These are phyloP conservation scores for Thryonomys swinderianus DNA, from an alignment of 2,113 vertebrate genomes.

Conservation along the genomic window DNA sequence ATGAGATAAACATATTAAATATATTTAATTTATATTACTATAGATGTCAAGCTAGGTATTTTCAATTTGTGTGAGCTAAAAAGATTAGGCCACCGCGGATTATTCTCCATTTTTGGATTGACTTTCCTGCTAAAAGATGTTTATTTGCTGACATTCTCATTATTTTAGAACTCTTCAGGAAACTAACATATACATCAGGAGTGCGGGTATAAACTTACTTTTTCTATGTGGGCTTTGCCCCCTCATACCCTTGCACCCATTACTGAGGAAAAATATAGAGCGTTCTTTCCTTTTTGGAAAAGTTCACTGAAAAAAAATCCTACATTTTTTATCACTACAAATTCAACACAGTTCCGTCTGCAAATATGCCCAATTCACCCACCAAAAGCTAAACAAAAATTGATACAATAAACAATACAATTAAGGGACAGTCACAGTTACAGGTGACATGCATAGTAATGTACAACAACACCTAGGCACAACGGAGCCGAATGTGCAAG, in stretches of 20 bases:
- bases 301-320: conserved; percentile 76
- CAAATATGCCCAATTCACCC: conserved; percentile 87
- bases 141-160: conserved; percentile 84
- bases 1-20: conserved; percentile 78
- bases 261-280: conserved; percentile 71
- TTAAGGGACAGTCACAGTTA: conserved; percentile 84
- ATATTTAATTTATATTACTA: conserved; percentile 75
- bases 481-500: conserved; percentile 76
- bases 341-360: conserved; percentile 82
- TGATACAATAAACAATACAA: conserved; percentile 81
- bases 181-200: conserved; percentile 86
- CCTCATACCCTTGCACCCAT: conserved; percentile 84
- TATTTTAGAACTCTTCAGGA: conserved; percentile 88
- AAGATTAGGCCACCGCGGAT: conserved; percentile 90
- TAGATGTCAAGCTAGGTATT: conserved; percentile 83
- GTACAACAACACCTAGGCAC: conserved; percentile 82
- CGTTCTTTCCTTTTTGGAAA: conserved; percentile 80
- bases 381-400: conserved; percentile 87
- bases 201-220: conserved; percentile 87
- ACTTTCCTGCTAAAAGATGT: conserved; percentile 88
- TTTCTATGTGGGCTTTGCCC: conserved; percentile 83
- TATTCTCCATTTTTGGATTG: conserved; percentile 91
- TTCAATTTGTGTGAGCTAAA: conserved; percentile 85
- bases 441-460: conserved; percentile 78
- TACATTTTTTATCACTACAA: conserved; percentile 79